These are phyloP conservation scores for Myotis planiceps DNA, from an alignment of 2,797 vertebrate genomes.

Conservation along the genomic window DNA sequence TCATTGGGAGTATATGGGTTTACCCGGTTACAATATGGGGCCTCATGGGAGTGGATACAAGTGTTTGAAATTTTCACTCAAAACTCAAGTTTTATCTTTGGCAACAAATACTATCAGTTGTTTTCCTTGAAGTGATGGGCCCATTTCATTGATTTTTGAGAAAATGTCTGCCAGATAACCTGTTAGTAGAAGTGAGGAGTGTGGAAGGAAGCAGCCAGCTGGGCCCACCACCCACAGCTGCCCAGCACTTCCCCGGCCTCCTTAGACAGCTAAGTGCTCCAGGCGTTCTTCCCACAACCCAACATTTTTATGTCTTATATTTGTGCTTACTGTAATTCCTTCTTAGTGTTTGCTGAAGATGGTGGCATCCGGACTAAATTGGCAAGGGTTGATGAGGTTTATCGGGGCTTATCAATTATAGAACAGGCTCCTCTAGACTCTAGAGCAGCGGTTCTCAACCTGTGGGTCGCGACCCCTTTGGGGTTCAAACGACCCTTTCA, in stretches of 20 bases:
- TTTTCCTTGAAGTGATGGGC: not conserved
- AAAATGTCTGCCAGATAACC: not conserved
- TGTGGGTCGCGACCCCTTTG: too few relatives aligned
- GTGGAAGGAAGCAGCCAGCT: not conserved
- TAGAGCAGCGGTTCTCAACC: too few relatives aligned
- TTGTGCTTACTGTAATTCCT: not conserved
- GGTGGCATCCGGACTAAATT: slow-evolving; percentile 74
- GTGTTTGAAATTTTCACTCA: not conserved
- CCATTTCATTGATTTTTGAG: not conserved
- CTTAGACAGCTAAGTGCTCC: rapidly evolving
- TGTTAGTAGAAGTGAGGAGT: not conserved
- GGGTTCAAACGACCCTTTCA: too few relatives aligned
- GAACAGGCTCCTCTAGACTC: slow-evolving; percentile 86
- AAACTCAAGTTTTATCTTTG: slow-evolving; percentile 2
- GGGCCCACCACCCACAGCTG: not conserved
- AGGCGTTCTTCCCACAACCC: not conserved
- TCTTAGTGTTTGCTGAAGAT: slow-evolving; percentile 82
- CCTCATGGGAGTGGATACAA: not conserved
- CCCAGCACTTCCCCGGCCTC: not conserved
- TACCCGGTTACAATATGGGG: not conserved
- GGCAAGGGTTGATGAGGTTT: slow-evolving; percentile 71
- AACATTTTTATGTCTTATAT: not conserved
- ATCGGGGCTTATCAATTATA: slow-evolving; percentile 80
- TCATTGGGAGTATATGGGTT: not conserved
- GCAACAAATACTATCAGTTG: not conserved